phyloP scores from a whole-genome alignment of 2,797 vertebrate species.

The Podargus strigoides region DNA sequence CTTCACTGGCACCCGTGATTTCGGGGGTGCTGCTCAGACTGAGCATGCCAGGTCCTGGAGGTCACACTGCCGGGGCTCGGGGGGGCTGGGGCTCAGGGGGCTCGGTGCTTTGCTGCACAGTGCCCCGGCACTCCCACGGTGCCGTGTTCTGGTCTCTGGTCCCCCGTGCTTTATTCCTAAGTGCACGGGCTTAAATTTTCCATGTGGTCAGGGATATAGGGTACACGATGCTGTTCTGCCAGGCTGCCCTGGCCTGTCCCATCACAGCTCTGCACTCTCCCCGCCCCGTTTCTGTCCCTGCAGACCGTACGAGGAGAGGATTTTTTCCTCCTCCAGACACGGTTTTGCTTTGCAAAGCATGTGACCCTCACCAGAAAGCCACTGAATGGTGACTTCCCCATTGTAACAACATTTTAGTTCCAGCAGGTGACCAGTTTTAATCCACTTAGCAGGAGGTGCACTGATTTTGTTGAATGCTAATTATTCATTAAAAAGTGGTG shows the following conservation, averaged over 20 bases:
- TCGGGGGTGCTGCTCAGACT: background rate
- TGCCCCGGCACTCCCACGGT: background rate
- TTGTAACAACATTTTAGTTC: background rate
- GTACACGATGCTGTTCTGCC: background rate
- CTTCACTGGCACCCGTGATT: background rate
- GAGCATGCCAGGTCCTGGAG: background rate
- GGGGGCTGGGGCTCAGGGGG: rapidly evolving
- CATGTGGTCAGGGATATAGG: background rate
- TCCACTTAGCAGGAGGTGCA: slow-evolving; percentile 39
- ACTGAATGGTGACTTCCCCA: background rate
- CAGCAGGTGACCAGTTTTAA: slow-evolving; percentile 51
- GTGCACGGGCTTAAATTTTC: background rate
- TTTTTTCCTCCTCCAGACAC: background rate
- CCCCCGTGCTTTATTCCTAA: background rate
- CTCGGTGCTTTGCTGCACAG: background rate
- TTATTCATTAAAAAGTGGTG: slow-evolving; percentile 38
- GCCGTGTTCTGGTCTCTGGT: background rate
- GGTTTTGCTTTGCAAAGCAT: background rate
- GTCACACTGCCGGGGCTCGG: background rate
- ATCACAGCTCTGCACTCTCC: background rate
- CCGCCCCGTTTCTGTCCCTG: background rate
- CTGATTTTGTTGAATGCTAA: slow-evolving; percentile 34
- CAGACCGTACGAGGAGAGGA: background rate
- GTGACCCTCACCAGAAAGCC: background rate
- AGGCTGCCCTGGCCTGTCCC: background rate